phyloP scores from a whole-genome alignment of 2,888 invertebrate genomes.

The Matsumyia berberina region DNA sequence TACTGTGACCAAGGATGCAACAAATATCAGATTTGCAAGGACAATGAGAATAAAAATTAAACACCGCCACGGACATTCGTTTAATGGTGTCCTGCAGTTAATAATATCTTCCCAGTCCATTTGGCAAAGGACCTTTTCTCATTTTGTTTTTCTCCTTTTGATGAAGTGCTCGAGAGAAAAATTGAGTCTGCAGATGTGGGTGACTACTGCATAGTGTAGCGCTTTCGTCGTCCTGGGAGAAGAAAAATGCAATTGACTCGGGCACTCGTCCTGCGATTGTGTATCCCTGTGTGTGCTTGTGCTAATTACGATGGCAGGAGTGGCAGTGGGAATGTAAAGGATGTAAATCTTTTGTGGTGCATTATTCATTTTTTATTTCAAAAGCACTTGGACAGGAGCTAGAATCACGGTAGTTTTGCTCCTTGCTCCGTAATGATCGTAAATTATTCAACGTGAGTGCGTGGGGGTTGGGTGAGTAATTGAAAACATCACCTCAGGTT shows the following conservation, averaged over 20 bases:
- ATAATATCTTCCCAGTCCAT: neutral
- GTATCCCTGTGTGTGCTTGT: neutral
- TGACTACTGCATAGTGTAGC: conserved; percentile 2
- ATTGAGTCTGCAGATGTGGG: conserved; percentile 35
- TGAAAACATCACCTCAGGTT: conserved; percentile 31
- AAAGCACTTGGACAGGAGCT: conserved; percentile 3
- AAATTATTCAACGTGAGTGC: conserved; percentile 42
- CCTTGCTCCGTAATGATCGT: conserved; percentile 14
- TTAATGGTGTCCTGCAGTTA: conserved; percentile 18
- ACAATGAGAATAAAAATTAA: neutral
- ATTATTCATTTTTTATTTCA: conserved; percentile 34
- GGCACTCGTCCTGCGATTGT: neutral
- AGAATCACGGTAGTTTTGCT: conserved; percentile 11
- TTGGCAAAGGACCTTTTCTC: conserved; percentile 12
- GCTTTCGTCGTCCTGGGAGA: neutral
- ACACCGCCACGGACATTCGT: neutral
- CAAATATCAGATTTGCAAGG: conserved; percentile 4
- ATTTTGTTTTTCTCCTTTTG: neutral
- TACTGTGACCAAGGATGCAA: conserved; percentile 1
- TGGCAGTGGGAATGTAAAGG: neutral
- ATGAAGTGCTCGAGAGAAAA: conserved; percentile 33
- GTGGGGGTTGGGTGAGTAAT: conserved; percentile 24
- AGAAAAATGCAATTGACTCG: conserved; percentile 32
- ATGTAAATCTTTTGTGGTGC: conserved; percentile 29
- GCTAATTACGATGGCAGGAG: conserved; percentile 15